A percentile compares a stretch with the other conserved stretches of the same genome.
These are phyloP conservation scores for Drosophila leontia DNA, from an alignment of 1,140 invertebrate genomes.

Conservation along the genomic window DNA sequence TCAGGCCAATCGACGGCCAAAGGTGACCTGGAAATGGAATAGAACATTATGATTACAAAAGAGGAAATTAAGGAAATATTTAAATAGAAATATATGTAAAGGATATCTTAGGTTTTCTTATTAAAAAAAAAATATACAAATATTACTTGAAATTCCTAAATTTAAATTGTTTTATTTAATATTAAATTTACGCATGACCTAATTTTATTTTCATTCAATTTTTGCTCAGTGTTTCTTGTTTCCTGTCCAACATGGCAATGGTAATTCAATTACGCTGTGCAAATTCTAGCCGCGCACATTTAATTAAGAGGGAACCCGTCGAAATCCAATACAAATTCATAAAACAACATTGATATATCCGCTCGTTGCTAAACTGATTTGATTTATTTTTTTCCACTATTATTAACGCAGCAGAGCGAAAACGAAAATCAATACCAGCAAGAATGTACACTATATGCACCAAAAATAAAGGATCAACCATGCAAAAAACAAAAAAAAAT, in stretches of 20 bases:
- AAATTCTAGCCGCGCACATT: conserved; percentile 62
- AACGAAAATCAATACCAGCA: conserved; percentile 49
- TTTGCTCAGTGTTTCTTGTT: conserved; percentile 5
- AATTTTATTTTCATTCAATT: background rate
- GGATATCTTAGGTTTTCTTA: background rate
- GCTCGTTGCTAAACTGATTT: conserved; percentile 57
- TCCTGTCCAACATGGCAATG: conserved; percentile 17
- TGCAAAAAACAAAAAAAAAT: background rate
- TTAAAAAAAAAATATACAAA: background rate
- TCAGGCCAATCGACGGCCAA: conserved; percentile 44
- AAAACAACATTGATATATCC: conserved; percentile 43
- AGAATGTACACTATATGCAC: conserved; percentile 2
- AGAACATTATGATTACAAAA: conserved; percentile 5
- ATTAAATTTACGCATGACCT: background rate
- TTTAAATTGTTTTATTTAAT: background rate
- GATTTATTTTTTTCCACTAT: conserved; percentile 67
- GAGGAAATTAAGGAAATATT: background rate
- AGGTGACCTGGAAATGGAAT: conserved; percentile 33
- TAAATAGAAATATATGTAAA: background rate
- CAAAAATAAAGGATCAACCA: conserved; percentile 46
- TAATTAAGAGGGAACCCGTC: conserved; percentile 60
- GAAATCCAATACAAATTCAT: conserved; percentile 42
- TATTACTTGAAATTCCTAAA: background rate
- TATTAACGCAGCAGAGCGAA: conserved; percentile 35
- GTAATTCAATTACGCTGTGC: conserved; percentile 65